Evolutionary conservation across 2,113 vertebrate species (phyloP), one percentile per base, ranked within the genome.

Genomic region (Ictalurus furcatus): DNA sequence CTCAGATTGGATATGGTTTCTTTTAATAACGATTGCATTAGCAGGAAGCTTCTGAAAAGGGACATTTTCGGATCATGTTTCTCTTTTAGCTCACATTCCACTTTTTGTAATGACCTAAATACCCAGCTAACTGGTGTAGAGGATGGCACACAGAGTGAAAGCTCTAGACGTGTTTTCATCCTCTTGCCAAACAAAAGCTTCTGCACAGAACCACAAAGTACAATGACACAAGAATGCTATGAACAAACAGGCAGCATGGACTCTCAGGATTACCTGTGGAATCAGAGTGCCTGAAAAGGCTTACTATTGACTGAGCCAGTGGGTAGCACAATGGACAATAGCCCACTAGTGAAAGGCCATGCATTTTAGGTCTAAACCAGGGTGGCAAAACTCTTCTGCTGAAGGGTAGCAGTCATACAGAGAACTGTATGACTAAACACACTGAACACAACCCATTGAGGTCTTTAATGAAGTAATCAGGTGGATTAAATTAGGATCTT

Each of bases 91-190:
- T 11, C 71, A 54, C 79, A 84, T 76, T 84, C 37, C 58, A 37
- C 79, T 59, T 88, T 90, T 54, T 54, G 85, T 89, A 76, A 59
- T n/a, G 52, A 61, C 76, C 58, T 76, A 84, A 84, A 90, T 86
- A 59, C 76, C 82, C 83, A 81, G 37, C 52, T 37, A 78, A 11
- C 52, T 58, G 83, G 71, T 71, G 58, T 44, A 89, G 81, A 78
- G 78, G 59, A 65, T 89, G 86, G 73, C 54, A 85, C 79, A 74
- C 87, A 74, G 79, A 84, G 34, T 71, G 76, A 92, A 92, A 86
- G 69, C 74, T 90, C 89, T 88, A 73, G 88, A 90, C 67, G 25
- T 87, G 88, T 89, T 92, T 92, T 88, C 86, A 90, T 89, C 83
- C 44, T 56, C 28, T 59, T 44, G 54, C 79, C 16, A 67, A 91